Percentiles rank a stretch among this genome's conserved stretches.
phyloP scores from a whole-genome alignment of 1,140 invertebrate genomes.

The Diabrotica virgifera region DNA sequence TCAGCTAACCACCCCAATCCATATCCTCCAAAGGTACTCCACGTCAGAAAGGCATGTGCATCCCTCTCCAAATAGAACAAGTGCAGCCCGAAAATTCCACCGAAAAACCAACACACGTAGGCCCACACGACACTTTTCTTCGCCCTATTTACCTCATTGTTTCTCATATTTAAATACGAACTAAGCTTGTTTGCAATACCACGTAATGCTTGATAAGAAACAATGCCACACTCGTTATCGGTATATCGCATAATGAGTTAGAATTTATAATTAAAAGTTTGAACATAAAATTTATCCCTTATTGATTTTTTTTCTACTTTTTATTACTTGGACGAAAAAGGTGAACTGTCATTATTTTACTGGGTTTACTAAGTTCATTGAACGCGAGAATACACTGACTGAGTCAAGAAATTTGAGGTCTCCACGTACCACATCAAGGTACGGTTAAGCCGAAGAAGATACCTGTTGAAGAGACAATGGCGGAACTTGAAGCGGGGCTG shows the following conservation, averaged over 20 bases:
- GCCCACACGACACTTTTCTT: constrained; percentile 69
- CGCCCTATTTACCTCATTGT: neutral
- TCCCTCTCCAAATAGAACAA: constrained; percentile 88
- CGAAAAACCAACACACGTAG: constrained; percentile 83
- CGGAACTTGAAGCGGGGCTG: neutral
- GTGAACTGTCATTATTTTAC: neutral
- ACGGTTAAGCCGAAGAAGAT: constrained; percentile 17
- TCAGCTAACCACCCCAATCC: constrained; percentile 86
- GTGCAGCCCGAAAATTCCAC: constrained; percentile 87
- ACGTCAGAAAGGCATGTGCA: constrained; percentile 87
- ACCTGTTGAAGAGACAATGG: constrained; percentile 17
- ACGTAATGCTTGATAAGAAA: constrained; percentile 2
- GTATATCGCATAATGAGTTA: neutral
- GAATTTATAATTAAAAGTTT: neutral
- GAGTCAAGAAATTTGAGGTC: constrained; percentile 15
- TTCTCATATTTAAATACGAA: constrained; percentile 15
- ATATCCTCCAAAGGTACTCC: constrained; percentile 82
- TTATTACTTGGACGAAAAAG: neutral
- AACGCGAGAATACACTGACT: constrained; percentile 12
- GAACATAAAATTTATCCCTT: neutral
- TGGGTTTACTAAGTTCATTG: constrained; percentile 14
- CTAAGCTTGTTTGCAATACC: constrained; percentile 1
- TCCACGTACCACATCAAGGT: constrained; percentile 14
- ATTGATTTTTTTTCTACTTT: neutral
- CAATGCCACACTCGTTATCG: neutral